Evolutionary conservation across 2,113 vertebrate species (phyloP).

Genomic region (Pelusios castaneus): DNA sequence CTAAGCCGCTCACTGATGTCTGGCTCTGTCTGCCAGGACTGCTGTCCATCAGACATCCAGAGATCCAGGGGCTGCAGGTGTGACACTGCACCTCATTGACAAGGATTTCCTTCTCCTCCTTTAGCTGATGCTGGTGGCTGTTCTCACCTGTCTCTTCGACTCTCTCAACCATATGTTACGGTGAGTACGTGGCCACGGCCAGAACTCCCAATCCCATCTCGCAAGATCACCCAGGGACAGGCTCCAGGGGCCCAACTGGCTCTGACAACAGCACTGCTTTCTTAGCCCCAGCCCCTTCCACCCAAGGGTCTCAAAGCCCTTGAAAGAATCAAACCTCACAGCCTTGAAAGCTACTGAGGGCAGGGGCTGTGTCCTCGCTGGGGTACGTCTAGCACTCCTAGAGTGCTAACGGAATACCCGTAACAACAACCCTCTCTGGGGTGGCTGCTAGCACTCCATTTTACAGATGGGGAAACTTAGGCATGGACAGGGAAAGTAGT

Average conservation of each 20-base stretch:
- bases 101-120: neutral
- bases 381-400: neutral
- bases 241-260: neutral
- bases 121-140: conserved; percentile 86
- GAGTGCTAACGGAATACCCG: neutral
- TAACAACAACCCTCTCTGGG: neutral
- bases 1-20: neutral
- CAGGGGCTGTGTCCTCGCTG: neutral
- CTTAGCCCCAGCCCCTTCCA: neutral
- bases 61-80: neutral
- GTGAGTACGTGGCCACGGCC: conserved; percentile 58
- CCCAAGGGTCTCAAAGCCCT: neutral
- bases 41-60: neutral
- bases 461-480: neutral
- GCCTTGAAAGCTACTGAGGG: neutral
- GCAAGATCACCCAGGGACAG: neutral
- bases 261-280: neutral
- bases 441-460: rapidly evolving
- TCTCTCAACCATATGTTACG: conserved; percentile 83
- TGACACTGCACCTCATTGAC: neutral
- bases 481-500: neutral
- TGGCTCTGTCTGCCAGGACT: neutral
- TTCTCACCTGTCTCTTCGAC: conserved; percentile 86
- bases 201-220: neutral
- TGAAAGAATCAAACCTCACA: neutral